Conservation (phyloP, 2,113 vertebrate species). For the Xyrauchen texanus region DNA sequence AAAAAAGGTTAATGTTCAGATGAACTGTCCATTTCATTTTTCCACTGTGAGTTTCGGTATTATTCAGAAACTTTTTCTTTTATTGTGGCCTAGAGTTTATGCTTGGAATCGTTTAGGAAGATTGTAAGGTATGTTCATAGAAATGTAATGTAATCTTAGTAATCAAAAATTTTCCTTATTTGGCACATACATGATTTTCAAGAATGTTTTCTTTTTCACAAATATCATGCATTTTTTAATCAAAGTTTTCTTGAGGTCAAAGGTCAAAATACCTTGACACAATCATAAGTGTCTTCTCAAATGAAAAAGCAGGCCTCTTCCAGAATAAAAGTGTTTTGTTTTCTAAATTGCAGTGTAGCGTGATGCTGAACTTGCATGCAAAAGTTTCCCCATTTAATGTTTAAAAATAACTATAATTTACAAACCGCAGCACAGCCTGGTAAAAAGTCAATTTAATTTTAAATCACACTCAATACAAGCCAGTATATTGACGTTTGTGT, state of each 20-base stretch:
- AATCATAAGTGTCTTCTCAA: no score
- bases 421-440: no score
- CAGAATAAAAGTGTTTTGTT: background rate
- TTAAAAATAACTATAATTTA: background rate
- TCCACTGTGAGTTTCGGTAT: slow-evolving; percentile 9
- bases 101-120: background rate
- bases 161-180: no score
- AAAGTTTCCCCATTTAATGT: background rate
- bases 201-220: no score
- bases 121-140: background rate
- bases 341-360: background rate
- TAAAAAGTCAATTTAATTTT: background rate
- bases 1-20: background rate
- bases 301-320: no score
- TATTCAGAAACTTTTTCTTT: slow-evolving; percentile 13
- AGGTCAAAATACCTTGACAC: no score
- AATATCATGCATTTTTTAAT: no score
- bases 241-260: no score
- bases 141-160: no score
- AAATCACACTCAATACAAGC: background rate
- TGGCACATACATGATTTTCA: no score
- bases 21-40: slow-evolving; percentile 22
- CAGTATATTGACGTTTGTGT: background rate
- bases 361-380: background rate
- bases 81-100: background rate